phyloP scores from a whole-genome alignment of 2,113 vertebrate genomes.

The Epinephelus cyanopodus region DNA sequence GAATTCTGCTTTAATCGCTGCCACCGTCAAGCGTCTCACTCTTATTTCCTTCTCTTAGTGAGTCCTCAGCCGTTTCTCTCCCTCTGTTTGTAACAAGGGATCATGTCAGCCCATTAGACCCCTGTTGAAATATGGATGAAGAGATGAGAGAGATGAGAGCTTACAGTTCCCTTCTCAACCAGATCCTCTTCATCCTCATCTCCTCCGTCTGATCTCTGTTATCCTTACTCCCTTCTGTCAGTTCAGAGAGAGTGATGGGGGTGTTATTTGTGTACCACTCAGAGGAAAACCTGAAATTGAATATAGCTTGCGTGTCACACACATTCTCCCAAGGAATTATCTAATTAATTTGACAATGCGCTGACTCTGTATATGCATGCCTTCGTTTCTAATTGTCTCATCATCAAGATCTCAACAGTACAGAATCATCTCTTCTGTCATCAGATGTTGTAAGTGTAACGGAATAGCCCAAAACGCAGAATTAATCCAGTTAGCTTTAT shows the following conservation, averaged over 20 bases:
- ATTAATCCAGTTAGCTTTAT: background rate
- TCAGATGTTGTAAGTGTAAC: background rate
- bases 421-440: background rate
- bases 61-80: constrained; percentile 18
- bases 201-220: constrained; percentile 59
- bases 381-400: background rate
- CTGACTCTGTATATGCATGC: background rate
- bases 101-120: constrained; percentile 75
- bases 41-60: constrained; percentile 6
- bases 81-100: constrained; percentile 58
- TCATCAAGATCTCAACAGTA: background rate
- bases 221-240: constrained; percentile 44
- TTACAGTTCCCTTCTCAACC: constrained; percentile 47
- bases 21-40: background rate
- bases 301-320: background rate
- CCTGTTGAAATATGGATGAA: constrained; percentile 80
- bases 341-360: constrained; percentile 7
- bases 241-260: constrained; percentile 29
- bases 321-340: background rate
- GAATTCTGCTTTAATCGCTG: background rate
- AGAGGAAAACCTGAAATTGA: background rate
- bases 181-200: constrained; percentile 57
- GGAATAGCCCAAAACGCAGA: background rate
- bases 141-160: constrained; percentile 68
- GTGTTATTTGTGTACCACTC: constrained; percentile 16